Base-by-base conservation (phyloP, 2,888 invertebrate species). In the Hydropsyche betteni region DNA sequence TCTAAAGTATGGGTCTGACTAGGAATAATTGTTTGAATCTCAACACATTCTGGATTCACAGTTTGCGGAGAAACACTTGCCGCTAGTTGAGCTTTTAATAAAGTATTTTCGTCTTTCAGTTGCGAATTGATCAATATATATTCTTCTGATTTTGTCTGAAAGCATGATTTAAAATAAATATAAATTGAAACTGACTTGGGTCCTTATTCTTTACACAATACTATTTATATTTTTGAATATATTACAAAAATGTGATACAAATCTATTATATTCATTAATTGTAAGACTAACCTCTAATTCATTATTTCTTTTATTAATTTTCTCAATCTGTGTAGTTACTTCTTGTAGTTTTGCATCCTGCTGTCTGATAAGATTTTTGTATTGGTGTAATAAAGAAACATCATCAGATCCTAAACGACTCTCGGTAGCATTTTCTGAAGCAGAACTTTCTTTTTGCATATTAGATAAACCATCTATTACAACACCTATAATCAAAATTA, bases 361-460 rank as follows among this genome's bases (percentile, higher is more conserved):
- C 81, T 96, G 95, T 77, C 96, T 89, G 80, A 98, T 98, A 73
- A 98, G 88, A 77, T 92, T 91, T 86, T 97, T 97, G 85, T 97
- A 97, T 84, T 96, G 95, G 36, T 90, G 85, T 55, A 95, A 83
- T 24, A 86, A 80, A 0, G 87, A 84, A 34, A 86, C 88, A 74
- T 86, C 85, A 77, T 88, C 88, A 50, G 85, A 86, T 33, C 85
- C 86, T 76, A 87, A 80, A 80, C 84, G 84, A 51, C 85, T 80
- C 80, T 89, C 89, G 0, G 88, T 7, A n/a, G 16, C 5, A 36
- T 34, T 52, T n/a, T 72, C 72, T 12, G 50, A n/a, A 7, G 50
- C 6, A 6, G 10, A 10, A 38, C 38, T 71, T 50, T 70, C 75
- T 44, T 69, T 44, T 34, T 24, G 44, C 7, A 55, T 8, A n/a